A percentile compares a stretch with the other conserved stretches of the same genome.
Evolutionary conservation across 2,113 vertebrate species (phyloP).

Genomic region (Semicossyphus pulcher): DNA sequence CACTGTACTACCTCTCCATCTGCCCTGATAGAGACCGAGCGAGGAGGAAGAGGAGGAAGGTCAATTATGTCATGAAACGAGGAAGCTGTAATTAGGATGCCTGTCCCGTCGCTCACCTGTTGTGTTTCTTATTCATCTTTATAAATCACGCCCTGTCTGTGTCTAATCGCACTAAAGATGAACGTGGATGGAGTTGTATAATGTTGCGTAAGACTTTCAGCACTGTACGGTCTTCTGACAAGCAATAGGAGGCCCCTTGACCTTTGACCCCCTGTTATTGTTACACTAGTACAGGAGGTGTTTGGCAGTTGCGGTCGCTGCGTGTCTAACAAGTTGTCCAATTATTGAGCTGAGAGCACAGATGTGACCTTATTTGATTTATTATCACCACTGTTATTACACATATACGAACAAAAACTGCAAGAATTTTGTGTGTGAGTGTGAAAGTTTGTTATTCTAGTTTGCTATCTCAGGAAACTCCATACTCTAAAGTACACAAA

Average conservation of each 20-base stretch:
- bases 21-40: slow-evolving; percentile 35
- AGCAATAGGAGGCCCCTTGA: slow-evolving; percentile 45
- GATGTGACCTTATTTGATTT: slow-evolving; percentile 6
- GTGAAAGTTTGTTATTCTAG: not conserved
- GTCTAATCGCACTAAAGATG: not conserved
- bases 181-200: not conserved
- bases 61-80: not conserved
- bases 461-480: no score
- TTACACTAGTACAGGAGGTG: slow-evolving; percentile 22
- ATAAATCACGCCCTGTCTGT: not conserved
- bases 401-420: no score
- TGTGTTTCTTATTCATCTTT: not conserved
- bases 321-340: not conserved
- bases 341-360: not conserved
- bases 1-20: slow-evolving; percentile 68
- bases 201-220: not conserved
- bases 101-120: not conserved
- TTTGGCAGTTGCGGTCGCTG: slow-evolving; percentile 36
- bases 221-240: slow-evolving; percentile 19
- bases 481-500: no score
- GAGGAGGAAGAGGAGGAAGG: slow-evolving; percentile 1
- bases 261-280: slow-evolving; percentile 56
- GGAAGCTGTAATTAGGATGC: not conserved
- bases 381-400: not conserved
- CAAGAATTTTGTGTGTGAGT: no score